phyloP scores from a whole-genome alignment of 2,888 invertebrate genomes.

The Sarcophaga carnaria region DNA sequence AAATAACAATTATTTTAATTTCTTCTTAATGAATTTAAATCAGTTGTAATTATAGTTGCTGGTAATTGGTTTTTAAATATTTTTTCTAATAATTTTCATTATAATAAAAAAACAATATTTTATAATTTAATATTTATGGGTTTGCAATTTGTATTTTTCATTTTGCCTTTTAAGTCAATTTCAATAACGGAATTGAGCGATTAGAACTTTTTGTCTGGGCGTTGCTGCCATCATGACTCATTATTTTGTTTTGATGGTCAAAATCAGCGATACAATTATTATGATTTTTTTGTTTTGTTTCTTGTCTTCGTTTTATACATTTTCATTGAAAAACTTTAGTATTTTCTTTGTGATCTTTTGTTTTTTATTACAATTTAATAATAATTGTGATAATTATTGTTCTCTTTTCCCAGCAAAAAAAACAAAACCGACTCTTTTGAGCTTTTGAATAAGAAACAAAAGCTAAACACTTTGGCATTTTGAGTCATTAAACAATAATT shows the following conservation, averaged over 20 bases:
- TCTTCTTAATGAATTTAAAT: too few species aligned
- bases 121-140: neutral
- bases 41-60: too few species aligned
- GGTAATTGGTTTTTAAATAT: too few species aligned
- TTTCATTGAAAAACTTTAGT: neutral
- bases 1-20: too few species aligned
- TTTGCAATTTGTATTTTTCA: neutral
- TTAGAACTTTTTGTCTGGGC: neutral
- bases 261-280: neutral
- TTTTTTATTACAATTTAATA: too few species aligned
- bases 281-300: neutral
- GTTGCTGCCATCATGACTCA: slow-evolving; percentile 1
- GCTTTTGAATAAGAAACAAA: neutral
- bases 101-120: too few species aligned
- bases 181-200: neutral
- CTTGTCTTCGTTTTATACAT: too few species aligned
- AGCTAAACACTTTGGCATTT: slow-evolving; percentile 7
- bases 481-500: slow-evolving; percentile 62
- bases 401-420: neutral
- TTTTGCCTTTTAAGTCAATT: neutral
- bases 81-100: too few species aligned
- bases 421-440: neutral
- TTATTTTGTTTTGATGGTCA: neutral
- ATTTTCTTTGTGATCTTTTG: too few species aligned
- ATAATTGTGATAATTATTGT: neutral